These are phyloP conservation scores for Chelmon rostratus DNA, from an alignment of 2,797 vertebrate species.

Conservation along the genomic window DNA sequence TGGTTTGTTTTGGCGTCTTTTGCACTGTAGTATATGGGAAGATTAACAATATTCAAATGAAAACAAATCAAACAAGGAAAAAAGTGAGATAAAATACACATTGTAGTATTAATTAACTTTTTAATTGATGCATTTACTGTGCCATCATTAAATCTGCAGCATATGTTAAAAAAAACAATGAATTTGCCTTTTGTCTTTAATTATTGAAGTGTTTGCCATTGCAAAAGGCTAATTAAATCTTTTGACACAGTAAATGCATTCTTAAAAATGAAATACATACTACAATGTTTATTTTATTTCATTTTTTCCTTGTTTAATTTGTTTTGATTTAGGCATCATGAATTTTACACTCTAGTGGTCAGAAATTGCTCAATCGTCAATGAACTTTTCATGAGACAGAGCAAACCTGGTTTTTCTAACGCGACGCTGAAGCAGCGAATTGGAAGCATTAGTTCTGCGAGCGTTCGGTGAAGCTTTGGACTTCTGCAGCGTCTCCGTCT, in stretches of 20 bases:
- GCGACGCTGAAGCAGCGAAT: background rate
- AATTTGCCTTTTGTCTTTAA: background rate
- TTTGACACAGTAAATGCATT: background rate
- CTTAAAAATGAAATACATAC: background rate
- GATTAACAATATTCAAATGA: background rate
- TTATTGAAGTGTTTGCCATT: background rate
- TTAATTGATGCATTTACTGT: background rate
- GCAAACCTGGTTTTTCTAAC: background rate
- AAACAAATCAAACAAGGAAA: background rate
- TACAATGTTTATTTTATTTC: background rate
- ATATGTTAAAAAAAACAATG: background rate
- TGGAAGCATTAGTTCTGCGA: conserved; percentile 19
- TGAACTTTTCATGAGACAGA: background rate
- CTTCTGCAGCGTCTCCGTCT: conserved; percentile 56
- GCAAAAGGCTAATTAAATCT: background rate
- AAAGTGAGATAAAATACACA: no score
- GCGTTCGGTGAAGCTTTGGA: conserved; percentile 8
- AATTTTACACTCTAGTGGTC: background rate
- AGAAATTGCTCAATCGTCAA: background rate
- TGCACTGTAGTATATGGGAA: background rate
- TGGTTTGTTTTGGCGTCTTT: conserved; percentile 1
- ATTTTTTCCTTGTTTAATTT: background rate
- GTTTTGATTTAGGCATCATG: background rate
- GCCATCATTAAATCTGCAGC: background rate
- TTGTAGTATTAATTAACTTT: background rate